Conservation (phyloP, 1,140 invertebrate genomes). For the Carposina sasakii region DNA sequence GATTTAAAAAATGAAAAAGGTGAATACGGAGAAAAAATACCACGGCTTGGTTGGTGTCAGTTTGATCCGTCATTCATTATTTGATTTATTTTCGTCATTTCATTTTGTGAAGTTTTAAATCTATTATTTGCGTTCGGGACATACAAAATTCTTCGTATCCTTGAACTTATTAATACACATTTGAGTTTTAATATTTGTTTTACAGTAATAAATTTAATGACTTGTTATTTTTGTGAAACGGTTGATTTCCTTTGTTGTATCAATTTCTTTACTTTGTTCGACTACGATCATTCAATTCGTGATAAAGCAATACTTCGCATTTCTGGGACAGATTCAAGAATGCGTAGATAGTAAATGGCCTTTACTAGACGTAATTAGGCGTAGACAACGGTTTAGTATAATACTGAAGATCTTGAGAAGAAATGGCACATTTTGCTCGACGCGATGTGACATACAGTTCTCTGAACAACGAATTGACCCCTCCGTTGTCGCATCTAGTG, state of each 20-base stretch:
- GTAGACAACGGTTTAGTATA: slow-evolving; percentile 32
- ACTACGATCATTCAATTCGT: too few species aligned
- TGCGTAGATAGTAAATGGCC: slow-evolving; percentile 47
- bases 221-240: too few species aligned
- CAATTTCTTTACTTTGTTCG: too few species aligned
- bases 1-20: too few species aligned
- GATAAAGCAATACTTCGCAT: slow-evolving; percentile 38
- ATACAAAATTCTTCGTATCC: slow-evolving; percentile 59
- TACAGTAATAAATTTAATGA: too few species aligned
- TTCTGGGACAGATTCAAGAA: slow-evolving; percentile 61
- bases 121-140: slow-evolving; percentile 33
- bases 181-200: too few species aligned
- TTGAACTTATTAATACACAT: slow-evolving; percentile 42
- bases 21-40: too few species aligned
- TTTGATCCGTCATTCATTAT: slow-evolving; percentile 41
- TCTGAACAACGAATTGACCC: slow-evolving; percentile 52
- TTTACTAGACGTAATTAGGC: slow-evolving; percentile 38
- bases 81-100: slow-evolving; percentile 67
- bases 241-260: too few species aligned
- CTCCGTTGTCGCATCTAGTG: slow-evolving; percentile 41
- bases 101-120: slow-evolving; percentile 46
- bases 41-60: too few species aligned
- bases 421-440: slow-evolving; percentile 52
- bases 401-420: slow-evolving; percentile 16
- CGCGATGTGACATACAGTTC: slow-evolving; percentile 54